These are phyloP conservation scores for Scolopax bukidnonensis DNA, from an alignment of 2,797 vertebrate species.

Conservation along the genomic window DNA sequence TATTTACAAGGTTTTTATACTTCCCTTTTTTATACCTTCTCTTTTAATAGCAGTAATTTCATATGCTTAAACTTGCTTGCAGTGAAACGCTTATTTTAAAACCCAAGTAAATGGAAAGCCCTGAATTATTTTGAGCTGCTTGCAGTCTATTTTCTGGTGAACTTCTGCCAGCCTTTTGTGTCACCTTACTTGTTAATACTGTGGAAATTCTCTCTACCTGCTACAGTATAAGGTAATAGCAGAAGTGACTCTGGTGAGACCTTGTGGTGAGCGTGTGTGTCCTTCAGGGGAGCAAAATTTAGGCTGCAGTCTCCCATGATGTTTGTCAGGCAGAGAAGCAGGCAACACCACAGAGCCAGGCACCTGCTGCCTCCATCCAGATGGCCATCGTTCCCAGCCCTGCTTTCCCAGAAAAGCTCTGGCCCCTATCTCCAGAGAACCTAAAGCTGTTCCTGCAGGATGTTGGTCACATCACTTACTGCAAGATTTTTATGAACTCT, in stretches of 20 bases:
- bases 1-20: neutral
- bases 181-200: neutral
- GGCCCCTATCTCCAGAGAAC: neutral
- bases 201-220: neutral
- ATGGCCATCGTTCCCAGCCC: neutral
- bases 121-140: neutral
- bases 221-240: neutral
- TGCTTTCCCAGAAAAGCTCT: neutral
- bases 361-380: neutral
- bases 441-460: neutral
- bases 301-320: neutral
- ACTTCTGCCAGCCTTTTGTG: neutral
- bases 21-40: neutral
- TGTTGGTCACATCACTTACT: neutral
- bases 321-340: neutral
- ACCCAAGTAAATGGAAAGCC: neutral
- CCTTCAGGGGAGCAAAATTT: neutral
- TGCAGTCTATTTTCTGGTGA: neutral
- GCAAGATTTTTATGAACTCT: neutral
- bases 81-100: neutral
- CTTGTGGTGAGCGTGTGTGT: neutral
- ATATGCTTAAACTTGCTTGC: neutral
- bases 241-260: neutral
- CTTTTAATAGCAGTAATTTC: constrained; percentile 4
- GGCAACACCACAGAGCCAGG: neutral